These are phyloP conservation scores for Clarias macrocephalus DNA, from an alignment of 2,113 vertebrate species.

Conservation along the genomic window DNA sequence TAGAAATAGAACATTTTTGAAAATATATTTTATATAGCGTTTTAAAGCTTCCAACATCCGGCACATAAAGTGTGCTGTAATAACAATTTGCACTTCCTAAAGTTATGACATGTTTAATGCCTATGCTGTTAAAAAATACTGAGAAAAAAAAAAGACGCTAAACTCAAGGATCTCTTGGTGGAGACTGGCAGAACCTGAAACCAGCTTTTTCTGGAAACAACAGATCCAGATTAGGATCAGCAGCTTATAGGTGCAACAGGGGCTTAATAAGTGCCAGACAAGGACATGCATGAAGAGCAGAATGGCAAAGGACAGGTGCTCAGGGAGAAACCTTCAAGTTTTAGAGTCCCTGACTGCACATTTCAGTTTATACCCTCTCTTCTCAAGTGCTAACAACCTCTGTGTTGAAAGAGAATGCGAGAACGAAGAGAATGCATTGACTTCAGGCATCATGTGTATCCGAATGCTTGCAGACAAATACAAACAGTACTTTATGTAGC, in stretches of 20 bases:
- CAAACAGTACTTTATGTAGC: background rate
- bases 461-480: background rate
- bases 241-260: background rate
- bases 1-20: background rate
- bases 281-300: background rate
- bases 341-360: background rate
- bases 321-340: background rate
- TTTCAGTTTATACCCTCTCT: background rate
- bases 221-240: background rate
- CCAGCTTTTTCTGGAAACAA: background rate
- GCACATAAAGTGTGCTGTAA: background rate
- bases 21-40: background rate
- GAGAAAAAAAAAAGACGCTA: background rate
- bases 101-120: background rate
- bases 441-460: background rate
- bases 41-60: background rate
- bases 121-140: background rate
- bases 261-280: background rate
- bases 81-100: background rate
- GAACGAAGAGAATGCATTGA: background rate
- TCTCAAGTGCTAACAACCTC: background rate
- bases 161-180: background rate
- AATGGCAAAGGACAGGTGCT: background rate
- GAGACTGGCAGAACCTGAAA: background rate
- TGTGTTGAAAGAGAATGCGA: background rate